Base-by-base conservation (phyloP, 2,113 vertebrate genomes). In the Arenaria interpres region DNA sequence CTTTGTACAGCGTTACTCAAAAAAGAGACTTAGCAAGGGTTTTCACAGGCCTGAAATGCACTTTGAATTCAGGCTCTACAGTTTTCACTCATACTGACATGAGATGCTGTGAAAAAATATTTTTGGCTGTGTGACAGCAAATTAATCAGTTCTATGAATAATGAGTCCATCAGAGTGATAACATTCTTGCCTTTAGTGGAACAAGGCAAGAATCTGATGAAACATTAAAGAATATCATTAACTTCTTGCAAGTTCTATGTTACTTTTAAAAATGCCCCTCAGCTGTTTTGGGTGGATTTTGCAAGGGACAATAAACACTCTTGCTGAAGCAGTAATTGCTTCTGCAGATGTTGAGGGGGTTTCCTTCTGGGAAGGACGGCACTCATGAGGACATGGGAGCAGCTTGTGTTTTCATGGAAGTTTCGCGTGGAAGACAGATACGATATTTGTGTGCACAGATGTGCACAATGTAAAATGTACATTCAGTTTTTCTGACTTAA, bases 401-500 rank as follows among this genome's bases (percentile, higher is more conserved):
- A 96, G 80, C 53, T 82, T 93, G 48, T 60, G 18, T 75, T 72
- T 96, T 87, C 69, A 66, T 82, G 69, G 56, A 90, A 72, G 39
- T 89, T 89, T 85, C 48, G n/a, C 48, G 86, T 95, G 60, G 79
- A 96, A 93, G 54, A 67, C 23, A 87, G 43, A 75, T 37, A 76
- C 3, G 28, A 22, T 75, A 12, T 60, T 94, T 80, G n/a, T 81
- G 64, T 87, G 74, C 64, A 89, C 95, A 95, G 96, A 92, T 93
- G 88, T 83, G 71, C 74, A 73, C 41, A 30, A 51, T 19, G 43
- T 74, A 71, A 94, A 89, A 90, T 13, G 53, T 85, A 75, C 33
- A 66, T 89, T 96, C 53, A 73, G 35, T 87, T 94, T 95, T 14
- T 81, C 39, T 92, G 57, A 94, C 69, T 89, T 94, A 63, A 94